Base-by-base conservation (phyloP, 2,113 vertebrate genomes). In the Ailuropoda melanoleuca region DNA sequence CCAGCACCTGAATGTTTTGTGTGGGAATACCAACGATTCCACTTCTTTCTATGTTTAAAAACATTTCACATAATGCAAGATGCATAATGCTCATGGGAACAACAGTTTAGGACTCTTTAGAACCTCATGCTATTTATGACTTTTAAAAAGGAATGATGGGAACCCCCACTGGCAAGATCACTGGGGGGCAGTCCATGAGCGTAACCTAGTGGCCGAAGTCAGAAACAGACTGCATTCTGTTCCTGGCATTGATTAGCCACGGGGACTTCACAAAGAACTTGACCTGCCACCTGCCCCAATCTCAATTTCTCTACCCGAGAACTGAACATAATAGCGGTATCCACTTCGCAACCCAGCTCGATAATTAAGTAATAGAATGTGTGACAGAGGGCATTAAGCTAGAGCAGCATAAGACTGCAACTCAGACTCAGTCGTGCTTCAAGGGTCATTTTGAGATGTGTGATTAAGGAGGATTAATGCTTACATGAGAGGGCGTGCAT, bases 321-420 rank as follows among this genome's bases (percentile, higher is more conserved):
- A 46, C 0, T 29, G 37, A 37, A 58, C 13, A 29, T 19, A 8
- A 6, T 1, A 18, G 23, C 8, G 55, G 37, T 0, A 66, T 39
- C 18, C 1, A 15, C 48, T 31, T 60, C 29, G 37, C 4, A 14
- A 39, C 8, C 24, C 0, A 11, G 58, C 29, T 64, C 18, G 10
- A 2, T 13, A 10, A 70, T 21, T n/a, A 68, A 60, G 0, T 43
- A 17, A 34, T 15, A 56, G 11, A 21, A 50, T 5, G 11, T 8
- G 8, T 34, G 10, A 50, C 56, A 62, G 55, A 88, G 14, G 62
- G 56, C 56, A 26, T 18, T 34, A 60, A 1, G 43, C 58, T 3
- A 6, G 39, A 92, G 66, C 68, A 21, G 70, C 53, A 17, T 11
- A 68, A 78, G 55, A 86, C 2, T 9, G 50, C 8, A 55, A 6